These are phyloP conservation scores for Pelvicachromis taeniatus DNA, from an alignment of 2,113 vertebrate species.

Conservation along the genomic window DNA sequence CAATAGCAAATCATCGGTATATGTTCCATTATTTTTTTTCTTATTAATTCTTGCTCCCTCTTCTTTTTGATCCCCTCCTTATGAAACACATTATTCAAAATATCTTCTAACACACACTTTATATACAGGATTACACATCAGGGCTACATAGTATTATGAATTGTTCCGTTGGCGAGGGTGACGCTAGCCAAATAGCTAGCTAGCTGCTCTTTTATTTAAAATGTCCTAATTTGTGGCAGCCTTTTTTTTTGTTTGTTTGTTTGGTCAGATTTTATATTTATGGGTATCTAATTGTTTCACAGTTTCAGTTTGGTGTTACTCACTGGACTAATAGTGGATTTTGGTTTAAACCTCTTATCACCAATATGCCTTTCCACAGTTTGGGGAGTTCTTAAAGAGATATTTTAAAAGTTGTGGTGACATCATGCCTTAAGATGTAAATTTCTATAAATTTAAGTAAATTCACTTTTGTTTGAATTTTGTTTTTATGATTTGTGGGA, in stretches of 20 bases:
- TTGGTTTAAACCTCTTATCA: background rate
- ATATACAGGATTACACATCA: background rate
- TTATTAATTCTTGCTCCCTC: background rate
- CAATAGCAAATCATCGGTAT: background rate
- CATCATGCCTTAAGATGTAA: background rate
- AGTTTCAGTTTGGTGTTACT: background rate
- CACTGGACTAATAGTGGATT: background rate
- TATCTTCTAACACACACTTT: background rate
- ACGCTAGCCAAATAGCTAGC: no score
- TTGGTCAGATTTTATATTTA: background rate
- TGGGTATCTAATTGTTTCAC: background rate
- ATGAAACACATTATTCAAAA: background rate
- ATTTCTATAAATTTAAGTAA: background rate
- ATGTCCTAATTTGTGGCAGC: background rate
- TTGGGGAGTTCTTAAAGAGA: background rate
- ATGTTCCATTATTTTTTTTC: background rate
- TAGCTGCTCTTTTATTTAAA: background rate
- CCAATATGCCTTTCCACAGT: background rate
- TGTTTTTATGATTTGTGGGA: background rate
- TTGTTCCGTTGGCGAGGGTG: accelerated
- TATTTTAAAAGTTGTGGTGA: background rate
- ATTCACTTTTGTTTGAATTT: background rate
- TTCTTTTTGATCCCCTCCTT: background rate
- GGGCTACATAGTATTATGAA: background rate
- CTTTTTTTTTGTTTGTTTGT: accelerated